Percentiles rank a stretch among this genome's conserved stretches.
phyloP scores from a whole-genome alignment of 2,113 vertebrate genomes.

The Elachura formosa region DNA sequence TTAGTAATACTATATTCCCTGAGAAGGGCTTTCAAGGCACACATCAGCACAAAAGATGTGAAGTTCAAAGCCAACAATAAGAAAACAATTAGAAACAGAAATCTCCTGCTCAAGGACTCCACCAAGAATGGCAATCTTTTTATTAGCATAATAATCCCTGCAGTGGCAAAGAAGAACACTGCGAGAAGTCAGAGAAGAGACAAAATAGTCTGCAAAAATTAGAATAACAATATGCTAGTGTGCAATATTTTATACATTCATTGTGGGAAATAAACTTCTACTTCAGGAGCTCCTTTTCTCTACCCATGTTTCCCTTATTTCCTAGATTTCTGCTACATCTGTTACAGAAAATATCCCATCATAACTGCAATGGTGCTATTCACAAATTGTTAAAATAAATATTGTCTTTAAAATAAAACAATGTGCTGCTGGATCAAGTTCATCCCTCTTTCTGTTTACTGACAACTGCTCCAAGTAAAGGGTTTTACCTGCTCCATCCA shows the following conservation, averaged over 20 bases:
- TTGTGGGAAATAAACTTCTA: background rate
- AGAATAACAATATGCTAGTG: background rate
- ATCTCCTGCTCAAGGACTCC: constrained; percentile 24
- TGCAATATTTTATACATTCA: background rate
- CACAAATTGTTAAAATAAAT: background rate
- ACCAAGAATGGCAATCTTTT: constrained; percentile 35
- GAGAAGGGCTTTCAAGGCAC: constrained; percentile 54
- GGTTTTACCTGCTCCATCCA: background rate
- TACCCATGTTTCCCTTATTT: background rate
- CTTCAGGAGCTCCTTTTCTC: background rate
- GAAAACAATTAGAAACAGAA: constrained; percentile 73
- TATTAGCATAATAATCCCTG: constrained; percentile 42
- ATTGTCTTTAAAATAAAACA: background rate
- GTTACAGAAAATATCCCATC: background rate
- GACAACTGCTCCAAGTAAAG: background rate
- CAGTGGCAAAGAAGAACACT: constrained; percentile 9
- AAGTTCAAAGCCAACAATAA: constrained; percentile 71
- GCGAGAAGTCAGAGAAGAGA: background rate
- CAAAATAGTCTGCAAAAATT: constrained; percentile 25
- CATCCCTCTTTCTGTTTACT: background rate
- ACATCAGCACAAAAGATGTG: constrained; percentile 50
- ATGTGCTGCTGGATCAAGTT: background rate
- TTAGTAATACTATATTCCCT: constrained; percentile 48
- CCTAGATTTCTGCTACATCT: background rate
- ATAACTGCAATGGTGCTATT: accelerated